Percentiles rank a stretch among this genome's conserved stretches.
Evolutionary conservation across 2,797 vertebrate species (phyloP).

Genomic region (Pterois miles): DNA sequence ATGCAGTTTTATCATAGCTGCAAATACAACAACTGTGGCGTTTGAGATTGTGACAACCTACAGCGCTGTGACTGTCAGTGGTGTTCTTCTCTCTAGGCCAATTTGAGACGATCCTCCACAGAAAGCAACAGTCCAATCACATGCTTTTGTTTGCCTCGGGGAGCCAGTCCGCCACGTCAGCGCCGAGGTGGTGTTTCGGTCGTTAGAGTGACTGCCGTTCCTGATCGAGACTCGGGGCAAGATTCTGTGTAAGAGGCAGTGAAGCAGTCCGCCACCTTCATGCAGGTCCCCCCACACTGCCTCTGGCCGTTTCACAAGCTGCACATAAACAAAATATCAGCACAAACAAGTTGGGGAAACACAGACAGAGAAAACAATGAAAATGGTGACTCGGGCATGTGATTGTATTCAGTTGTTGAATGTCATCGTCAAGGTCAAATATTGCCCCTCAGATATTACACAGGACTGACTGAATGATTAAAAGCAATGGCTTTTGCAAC

Average conservation of each 20-base stretch:
- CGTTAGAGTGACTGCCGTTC: constrained; percentile 44
- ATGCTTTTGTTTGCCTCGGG: constrained; percentile 51
- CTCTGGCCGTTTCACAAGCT: constrained; percentile 56
- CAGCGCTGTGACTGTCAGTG: constrained; percentile 14
- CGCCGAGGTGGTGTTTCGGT: constrained; percentile 51
- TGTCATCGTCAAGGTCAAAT: constrained; percentile 5
- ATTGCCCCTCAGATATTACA: not conserved
- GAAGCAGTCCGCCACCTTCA: constrained; percentile 52
- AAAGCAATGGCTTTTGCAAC: not conserved
- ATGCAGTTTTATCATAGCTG: constrained; percentile 29
- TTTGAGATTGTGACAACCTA: constrained; percentile 35
- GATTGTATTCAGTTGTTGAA: not conserved
- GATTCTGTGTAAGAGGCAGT: constrained; percentile 60
- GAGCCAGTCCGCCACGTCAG: constrained; percentile 37
- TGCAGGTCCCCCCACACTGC: constrained; percentile 49
- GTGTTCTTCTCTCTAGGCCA: constrained; percentile 12
- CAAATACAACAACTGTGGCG: constrained; percentile 47
- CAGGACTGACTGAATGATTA: not conserved
- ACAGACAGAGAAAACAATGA: not conserved
- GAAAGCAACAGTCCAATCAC: constrained; percentile 48
- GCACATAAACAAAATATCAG: constrained; percentile 63
- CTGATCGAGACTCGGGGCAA: constrained; percentile 50
- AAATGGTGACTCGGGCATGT: not conserved
- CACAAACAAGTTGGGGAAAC: constrained; percentile 48
- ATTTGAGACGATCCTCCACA: constrained; percentile 46